phyloP scores from a whole-genome alignment of 2,113 vertebrate genomes.

The Leptobrachium ailaonicum region DNA sequence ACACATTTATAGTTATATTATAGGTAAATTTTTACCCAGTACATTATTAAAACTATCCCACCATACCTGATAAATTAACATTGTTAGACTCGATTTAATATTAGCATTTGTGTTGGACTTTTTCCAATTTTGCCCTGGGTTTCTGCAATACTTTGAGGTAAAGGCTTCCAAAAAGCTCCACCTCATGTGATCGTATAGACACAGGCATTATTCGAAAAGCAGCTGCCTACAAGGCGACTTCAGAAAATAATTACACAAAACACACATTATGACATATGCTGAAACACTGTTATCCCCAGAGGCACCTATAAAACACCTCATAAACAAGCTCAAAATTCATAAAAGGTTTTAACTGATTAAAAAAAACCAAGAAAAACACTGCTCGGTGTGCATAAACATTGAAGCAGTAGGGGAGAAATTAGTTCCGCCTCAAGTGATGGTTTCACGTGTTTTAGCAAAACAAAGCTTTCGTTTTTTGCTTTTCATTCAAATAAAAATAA shows the following conservation, averaged over 20 bases:
- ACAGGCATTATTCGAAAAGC: slow-evolving; percentile 26
- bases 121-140: too few relatives aligned
- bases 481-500: background rate
- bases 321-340: slow-evolving; percentile 35
- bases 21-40: too few relatives aligned
- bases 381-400: slow-evolving; percentile 18
- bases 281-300: slow-evolving; percentile 7
- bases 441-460: slow-evolving; percentile 29
- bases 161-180: background rate
- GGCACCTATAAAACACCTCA: slow-evolving; percentile 37
- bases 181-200: background rate
- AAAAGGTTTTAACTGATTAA: slow-evolving; percentile 37
- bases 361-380: background rate
- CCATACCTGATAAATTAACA: too few relatives aligned
- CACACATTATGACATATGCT: background rate
- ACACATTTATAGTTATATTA: too few relatives aligned
- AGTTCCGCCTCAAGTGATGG: slow-evolving; percentile 16
- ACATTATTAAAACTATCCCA: too few relatives aligned
- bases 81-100: too few relatives aligned
- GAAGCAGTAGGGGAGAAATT: slow-evolving; percentile 13
- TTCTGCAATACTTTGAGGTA: background rate
- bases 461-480: too few relatives aligned
- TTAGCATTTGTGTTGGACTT: background rate
- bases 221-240: slow-evolving; percentile 1
- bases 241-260: slow-evolving; percentile 31